These are phyloP conservation scores for Oscheius sp. DNA, from an alignment of 2,888 invertebrate genomes.

Conservation along the genomic window DNA sequence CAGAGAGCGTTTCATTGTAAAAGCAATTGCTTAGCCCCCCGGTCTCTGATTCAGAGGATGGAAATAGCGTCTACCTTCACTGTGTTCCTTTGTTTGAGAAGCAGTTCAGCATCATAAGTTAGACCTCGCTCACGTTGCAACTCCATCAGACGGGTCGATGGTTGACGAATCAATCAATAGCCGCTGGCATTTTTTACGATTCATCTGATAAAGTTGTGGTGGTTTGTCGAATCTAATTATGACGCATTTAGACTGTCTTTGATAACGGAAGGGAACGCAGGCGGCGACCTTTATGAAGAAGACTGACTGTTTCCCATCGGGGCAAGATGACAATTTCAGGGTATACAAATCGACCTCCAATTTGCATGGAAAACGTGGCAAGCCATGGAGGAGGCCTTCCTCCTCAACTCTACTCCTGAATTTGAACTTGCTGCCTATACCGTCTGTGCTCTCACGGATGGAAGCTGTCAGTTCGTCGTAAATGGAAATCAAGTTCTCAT, in stretches of 20 bases:
- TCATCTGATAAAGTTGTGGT: no score
- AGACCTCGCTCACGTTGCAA: slow-evolving; percentile 9
- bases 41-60: neutral
- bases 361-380: slow-evolving; percentile 40
- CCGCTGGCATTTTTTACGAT: slow-evolving; percentile 10
- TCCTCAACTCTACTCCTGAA: slow-evolving; percentile 59
- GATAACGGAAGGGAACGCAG: neutral
- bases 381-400: slow-evolving; percentile 53
- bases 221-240: neutral
- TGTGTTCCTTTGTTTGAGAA: slow-evolving; percentile 8
- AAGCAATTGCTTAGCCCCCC: neutral
- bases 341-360: slow-evolving; percentile 47
- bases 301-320: neutral
- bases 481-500: slow-evolving; percentile 9
- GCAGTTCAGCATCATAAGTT: slow-evolving; percentile 27
- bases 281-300: neutral
- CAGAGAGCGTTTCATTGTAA: neutral
- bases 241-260: neutral
- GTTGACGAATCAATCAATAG: neutral
- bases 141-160: neutral
- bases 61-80: slow-evolving; percentile 7
- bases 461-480: slow-evolving; percentile 14
- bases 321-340: slow-evolving; percentile 31
- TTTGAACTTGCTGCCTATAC: slow-evolving; percentile 65
- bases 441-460: slow-evolving; percentile 56